Conservation (phyloP, 2,113 vertebrate genomes). For the Paramormyrops kingsleyae region DNA sequence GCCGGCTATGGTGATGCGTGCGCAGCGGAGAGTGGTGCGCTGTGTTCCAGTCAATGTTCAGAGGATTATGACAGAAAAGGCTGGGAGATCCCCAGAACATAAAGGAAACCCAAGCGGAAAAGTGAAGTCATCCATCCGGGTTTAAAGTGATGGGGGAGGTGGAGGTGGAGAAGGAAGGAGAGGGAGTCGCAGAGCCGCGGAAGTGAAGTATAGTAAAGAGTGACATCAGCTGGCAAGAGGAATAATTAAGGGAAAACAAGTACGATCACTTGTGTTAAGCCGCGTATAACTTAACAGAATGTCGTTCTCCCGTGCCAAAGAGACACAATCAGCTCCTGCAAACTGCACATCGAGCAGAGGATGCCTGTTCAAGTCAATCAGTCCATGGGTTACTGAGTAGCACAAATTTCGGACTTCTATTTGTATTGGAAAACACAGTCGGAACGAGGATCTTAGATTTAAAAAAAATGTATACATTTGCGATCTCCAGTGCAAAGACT, state of each 20-base stretch:
- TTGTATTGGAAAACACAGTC: not conserved
- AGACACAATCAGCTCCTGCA: not conserved
- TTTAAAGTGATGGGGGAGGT: conserved; percentile 14
- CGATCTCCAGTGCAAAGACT: not conserved
- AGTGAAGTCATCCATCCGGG: conserved; percentile 96
- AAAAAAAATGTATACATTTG: not conserved
- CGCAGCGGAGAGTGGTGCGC: conserved; percentile 30
- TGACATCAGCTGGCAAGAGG: conserved; percentile 56
- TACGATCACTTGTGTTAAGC: not conserved
- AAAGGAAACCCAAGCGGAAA: conserved; percentile 85
- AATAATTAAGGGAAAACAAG: not conserved
- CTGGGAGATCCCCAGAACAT: conserved; percentile 84
- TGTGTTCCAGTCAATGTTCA: conserved; percentile 49
- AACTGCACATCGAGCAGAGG: not conserved
- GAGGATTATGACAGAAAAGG: conserved; percentile 67
- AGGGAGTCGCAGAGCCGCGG: not conserved
- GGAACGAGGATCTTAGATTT: not conserved
- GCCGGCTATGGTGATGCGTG: conserved; percentile 21
- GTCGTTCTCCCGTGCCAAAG: not conserved
- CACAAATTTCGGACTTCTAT: not conserved
- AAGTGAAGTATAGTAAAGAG: conserved; percentile 42
- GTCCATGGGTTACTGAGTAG: not conserved
- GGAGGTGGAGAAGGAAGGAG: conserved; percentile 13
- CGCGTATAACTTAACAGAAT: not conserved
- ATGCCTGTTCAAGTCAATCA: not conserved